Conservation (phyloP, 2,888 invertebrate species). For the Drosophila neutralis region DNA sequence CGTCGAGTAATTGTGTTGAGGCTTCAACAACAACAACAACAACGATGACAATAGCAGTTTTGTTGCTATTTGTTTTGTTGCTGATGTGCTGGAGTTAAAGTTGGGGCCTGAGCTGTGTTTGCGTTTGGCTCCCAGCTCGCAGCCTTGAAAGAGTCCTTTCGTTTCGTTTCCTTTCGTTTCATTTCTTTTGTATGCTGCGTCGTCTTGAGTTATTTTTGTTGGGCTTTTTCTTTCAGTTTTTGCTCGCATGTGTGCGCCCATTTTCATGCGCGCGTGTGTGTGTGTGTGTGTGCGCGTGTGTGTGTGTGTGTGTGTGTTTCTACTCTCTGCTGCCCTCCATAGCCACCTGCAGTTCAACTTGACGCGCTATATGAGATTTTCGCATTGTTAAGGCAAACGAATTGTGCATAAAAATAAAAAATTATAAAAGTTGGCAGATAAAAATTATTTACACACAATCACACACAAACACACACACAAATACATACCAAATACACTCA, state of each 20-base stretch:
- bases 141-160: constrained; percentile 63
- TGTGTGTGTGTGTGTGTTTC: constrained; percentile 10
- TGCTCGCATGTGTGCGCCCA: constrained; percentile 10
- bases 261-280: not conserved
- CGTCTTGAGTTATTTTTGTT: constrained; percentile 39
- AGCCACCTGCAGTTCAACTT: constrained; percentile 59
- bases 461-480: constrained; percentile 43
- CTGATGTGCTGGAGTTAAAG: constrained; percentile 18
- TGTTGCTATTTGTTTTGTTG: constrained; percentile 49
- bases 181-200: constrained; percentile 3
- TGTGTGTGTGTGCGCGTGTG: constrained; percentile 10
- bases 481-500: constrained; percentile 24
- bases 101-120: not conserved
- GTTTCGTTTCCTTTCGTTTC: constrained; percentile 46
- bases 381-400: constrained; percentile 60
- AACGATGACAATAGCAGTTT: constrained; percentile 61
- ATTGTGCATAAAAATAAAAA: constrained; percentile 78
- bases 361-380: constrained; percentile 62
- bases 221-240: constrained; percentile 61
- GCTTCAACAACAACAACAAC: constrained; percentile 39
- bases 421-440: constrained; percentile 82
- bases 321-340: not conserved
- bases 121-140: not conserved
- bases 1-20: constrained; percentile 67
- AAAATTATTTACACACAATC: constrained; percentile 62